These are phyloP conservation scores for Gryon sp. DNA, from an alignment of 1,140 invertebrate species.

Conservation along the genomic window DNA sequence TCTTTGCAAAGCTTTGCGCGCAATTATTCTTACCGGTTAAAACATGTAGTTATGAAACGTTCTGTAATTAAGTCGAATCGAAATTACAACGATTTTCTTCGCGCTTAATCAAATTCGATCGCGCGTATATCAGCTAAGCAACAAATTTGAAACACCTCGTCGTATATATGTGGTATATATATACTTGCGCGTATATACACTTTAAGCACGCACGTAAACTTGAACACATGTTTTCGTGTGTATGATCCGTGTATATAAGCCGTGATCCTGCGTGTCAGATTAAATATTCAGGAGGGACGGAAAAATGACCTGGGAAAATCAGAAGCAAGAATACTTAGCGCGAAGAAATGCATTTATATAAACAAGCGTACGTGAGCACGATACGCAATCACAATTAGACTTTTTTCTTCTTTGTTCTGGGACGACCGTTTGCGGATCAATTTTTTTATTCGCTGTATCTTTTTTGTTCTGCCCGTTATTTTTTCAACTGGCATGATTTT, in stretches of 20 bases:
- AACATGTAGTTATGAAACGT: slow-evolving; percentile 24
- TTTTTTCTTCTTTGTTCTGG: slow-evolving; percentile 29
- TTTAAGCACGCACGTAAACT: slow-evolving; percentile 28
- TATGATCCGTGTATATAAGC: slow-evolving; percentile 46
- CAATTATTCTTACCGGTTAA: slow-evolving; percentile 31
- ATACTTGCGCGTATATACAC: slow-evolving; percentile 8
- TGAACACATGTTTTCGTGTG: slow-evolving; percentile 53
- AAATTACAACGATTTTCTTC: slow-evolving; percentile 57
- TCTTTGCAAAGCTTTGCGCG: slow-evolving; percentile 19
- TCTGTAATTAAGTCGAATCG: slow-evolving; percentile 46
- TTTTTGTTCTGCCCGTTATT: neutral
- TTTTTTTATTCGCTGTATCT: slow-evolving; percentile 15
- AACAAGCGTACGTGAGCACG: slow-evolving; percentile 42
- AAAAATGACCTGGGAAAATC: slow-evolving; percentile 76
- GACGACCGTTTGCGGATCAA: slow-evolving; percentile 29
- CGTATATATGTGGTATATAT: no score
- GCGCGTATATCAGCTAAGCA: slow-evolving; percentile 19
- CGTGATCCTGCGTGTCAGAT: slow-evolving; percentile 62
- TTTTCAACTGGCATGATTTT: slow-evolving; percentile 13
- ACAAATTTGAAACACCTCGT: slow-evolving; percentile 48
- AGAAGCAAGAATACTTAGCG: slow-evolving; percentile 58
- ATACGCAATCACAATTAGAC: slow-evolving; percentile 58
- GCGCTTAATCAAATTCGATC: slow-evolving; percentile 60
- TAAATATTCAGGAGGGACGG: slow-evolving; percentile 67
- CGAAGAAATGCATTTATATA: slow-evolving; percentile 59